Conservation (phyloP, 2,888 invertebrate genomes). For the Lithodes maja region DNA sequence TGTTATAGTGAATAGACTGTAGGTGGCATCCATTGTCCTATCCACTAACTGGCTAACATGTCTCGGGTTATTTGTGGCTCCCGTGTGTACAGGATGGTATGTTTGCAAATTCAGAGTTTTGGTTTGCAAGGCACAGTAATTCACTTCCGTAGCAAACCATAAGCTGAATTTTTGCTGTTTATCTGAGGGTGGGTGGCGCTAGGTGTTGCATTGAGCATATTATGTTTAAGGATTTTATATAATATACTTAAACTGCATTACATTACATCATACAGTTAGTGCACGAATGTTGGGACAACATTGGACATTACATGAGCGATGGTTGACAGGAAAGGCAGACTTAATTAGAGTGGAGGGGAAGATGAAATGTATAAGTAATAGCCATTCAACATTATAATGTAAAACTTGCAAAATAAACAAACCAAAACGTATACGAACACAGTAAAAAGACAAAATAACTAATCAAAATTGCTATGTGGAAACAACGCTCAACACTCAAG, state of each 20-base stretch:
- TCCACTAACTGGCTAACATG: constrained; percentile 33
- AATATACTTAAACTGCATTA: constrained; percentile 22
- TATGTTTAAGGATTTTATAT: constrained; percentile 41
- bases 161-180: constrained; percentile 56
- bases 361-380: constrained; percentile 53
- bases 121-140: constrained; percentile 42
- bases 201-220: constrained; percentile 52
- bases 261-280: constrained; percentile 54
- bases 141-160: constrained; percentile 44
- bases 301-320: constrained; percentile 61
- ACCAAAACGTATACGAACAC: too few species aligned
- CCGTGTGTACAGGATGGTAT: constrained; percentile 48
- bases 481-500: too few species aligned
- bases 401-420: constrained; percentile 50
- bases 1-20: too few species aligned
- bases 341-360: constrained; percentile 41
- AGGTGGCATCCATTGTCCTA: constrained; percentile 51
- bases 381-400: constrained; percentile 57
- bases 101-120: constrained; percentile 50
- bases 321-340: constrained; percentile 49
- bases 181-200: constrained; percentile 67
- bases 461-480: too few species aligned
- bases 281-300: constrained; percentile 59
- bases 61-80: constrained; percentile 45
- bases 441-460: too few species aligned